These are phyloP conservation scores for Odontomachus brunneus DNA, from an alignment of 1,140 invertebrate species.

Conservation along the genomic window DNA sequence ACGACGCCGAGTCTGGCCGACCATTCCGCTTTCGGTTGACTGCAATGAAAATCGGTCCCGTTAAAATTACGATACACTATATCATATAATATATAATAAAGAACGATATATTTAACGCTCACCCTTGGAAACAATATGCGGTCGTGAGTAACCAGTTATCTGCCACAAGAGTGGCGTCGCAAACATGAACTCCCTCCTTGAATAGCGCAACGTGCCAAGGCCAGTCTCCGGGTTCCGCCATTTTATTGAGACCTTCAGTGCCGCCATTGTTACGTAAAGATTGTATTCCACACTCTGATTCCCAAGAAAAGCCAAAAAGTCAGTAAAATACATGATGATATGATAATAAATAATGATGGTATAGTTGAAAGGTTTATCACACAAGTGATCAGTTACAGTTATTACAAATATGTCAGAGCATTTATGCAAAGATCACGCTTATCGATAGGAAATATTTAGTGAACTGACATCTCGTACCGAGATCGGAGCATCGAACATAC, in stretches of 20 bases:
- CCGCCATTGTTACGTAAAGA: slow-evolving; percentile 84
- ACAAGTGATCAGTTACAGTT: neutral
- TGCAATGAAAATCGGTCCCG: slow-evolving; percentile 78
- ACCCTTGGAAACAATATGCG: slow-evolving; percentile 94
- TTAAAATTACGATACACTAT: neutral
- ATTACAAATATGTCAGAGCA: neutral
- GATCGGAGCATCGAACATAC: slow-evolving; percentile 91
- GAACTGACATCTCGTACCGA: slow-evolving; percentile 87
- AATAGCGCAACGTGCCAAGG: slow-evolving; percentile 95
- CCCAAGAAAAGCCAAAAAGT: neutral
- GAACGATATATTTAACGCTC: slow-evolving; percentile 26
- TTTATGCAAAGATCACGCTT: neutral
- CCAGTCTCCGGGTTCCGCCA: slow-evolving; percentile 92
- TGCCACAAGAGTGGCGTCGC: slow-evolving; percentile 93
- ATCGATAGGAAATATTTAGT: neutral
- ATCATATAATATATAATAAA: neutral
- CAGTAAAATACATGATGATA: neutral
- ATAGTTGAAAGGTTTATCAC: neutral
- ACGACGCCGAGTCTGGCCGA: slow-evolving; percentile 91
- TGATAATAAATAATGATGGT: neutral
- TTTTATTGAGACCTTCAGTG: slow-evolving; percentile 88
- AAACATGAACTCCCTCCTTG: slow-evolving; percentile 93
- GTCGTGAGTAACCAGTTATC: slow-evolving; percentile 94
- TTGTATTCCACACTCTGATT: slow-evolving; percentile 91
- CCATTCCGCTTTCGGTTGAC: slow-evolving; percentile 94